Conservation (phyloP, 1,140 invertebrate species). For the Drepana arcuata region DNA sequence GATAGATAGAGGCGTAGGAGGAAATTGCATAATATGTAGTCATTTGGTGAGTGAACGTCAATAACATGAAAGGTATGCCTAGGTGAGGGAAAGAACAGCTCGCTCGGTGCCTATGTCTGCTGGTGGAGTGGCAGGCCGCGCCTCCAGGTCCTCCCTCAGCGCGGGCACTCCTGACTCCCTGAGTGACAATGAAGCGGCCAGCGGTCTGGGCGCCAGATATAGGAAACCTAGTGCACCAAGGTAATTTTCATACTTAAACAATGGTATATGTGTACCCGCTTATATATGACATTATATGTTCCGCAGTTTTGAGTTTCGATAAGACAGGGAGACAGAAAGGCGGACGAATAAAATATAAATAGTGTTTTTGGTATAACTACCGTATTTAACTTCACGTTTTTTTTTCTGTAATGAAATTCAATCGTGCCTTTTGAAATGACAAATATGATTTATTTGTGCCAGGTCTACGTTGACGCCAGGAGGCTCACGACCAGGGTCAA, state of each 20-base stretch:
- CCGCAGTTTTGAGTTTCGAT: too few species aligned
- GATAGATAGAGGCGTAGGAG: too few species aligned
- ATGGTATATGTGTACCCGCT: too few species aligned
- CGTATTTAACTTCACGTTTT: background rate
- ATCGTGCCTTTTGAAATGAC: constrained; percentile 3
- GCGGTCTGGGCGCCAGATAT: constrained; percentile 75
- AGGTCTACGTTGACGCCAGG: constrained; percentile 76
- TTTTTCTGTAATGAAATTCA: background rate
- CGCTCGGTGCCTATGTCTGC: constrained; percentile 88
- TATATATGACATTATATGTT: too few species aligned
- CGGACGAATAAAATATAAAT: too few species aligned
- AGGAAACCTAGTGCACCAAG: constrained; percentile 74
- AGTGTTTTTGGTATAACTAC: too few species aligned
- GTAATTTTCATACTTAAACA: too few species aligned
- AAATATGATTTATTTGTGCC: too few species aligned
- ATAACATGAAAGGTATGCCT: constrained; percentile 24
- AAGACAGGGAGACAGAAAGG: too few species aligned
- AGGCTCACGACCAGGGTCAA: constrained; percentile 83
- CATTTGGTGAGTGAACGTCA: constrained; percentile 1
- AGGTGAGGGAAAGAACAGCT: constrained; percentile 91
- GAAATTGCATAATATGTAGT: too few species aligned
- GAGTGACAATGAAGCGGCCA: constrained; percentile 88
- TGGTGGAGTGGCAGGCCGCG: constrained; percentile 67
- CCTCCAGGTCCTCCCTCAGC: constrained; percentile 81
- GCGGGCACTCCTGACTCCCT: constrained; percentile 88